phyloP scores from a whole-genome alignment of 2,113 vertebrate genomes.

The Boulengeromyrus knoepffleri region DNA sequence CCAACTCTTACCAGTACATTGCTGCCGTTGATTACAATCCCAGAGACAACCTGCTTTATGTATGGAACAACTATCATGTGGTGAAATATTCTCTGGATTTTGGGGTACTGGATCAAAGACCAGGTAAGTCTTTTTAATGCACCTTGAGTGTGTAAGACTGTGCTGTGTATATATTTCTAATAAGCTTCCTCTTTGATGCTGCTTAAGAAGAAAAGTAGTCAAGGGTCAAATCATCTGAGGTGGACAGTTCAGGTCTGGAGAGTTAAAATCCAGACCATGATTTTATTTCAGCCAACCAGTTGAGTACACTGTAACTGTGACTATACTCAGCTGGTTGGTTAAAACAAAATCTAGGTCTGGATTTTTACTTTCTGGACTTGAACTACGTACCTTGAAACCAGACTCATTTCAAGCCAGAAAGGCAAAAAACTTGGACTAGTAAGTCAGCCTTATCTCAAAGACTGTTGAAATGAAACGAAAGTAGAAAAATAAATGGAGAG shows the following conservation, averaged over 20 bases:
- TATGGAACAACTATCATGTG: conserved; percentile 98
- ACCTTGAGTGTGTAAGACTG: background rate
- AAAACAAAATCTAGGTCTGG: background rate
- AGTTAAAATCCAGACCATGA: background rate
- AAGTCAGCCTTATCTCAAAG: background rate
- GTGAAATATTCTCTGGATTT: conserved; percentile 97
- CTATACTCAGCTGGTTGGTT: background rate
- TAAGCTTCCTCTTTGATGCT: background rate
- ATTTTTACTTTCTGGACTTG: background rate
- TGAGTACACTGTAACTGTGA: background rate
- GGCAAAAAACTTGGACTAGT: background rate
- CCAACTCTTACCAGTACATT: conserved; percentile 98
- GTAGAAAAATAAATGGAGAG: background rate
- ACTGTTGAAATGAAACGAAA: background rate
- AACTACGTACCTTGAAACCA: background rate
- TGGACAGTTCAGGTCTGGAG: background rate
- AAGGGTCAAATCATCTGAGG: background rate
- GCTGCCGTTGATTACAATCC: conserved; percentile 99
- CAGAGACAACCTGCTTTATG: conserved; percentile 92
- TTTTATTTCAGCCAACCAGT: background rate
- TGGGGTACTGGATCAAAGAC: conserved; percentile 81
- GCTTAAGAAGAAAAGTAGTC: background rate
- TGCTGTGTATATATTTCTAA: background rate
- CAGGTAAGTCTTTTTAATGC: conserved; percentile 64
- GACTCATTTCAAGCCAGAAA: background rate